A percentile compares a stretch with the other conserved stretches of the same genome.
These are phyloP conservation scores for Drosophila pseudoananassae DNA, from an alignment of 1,140 invertebrate species.

Conservation along the genomic window DNA sequence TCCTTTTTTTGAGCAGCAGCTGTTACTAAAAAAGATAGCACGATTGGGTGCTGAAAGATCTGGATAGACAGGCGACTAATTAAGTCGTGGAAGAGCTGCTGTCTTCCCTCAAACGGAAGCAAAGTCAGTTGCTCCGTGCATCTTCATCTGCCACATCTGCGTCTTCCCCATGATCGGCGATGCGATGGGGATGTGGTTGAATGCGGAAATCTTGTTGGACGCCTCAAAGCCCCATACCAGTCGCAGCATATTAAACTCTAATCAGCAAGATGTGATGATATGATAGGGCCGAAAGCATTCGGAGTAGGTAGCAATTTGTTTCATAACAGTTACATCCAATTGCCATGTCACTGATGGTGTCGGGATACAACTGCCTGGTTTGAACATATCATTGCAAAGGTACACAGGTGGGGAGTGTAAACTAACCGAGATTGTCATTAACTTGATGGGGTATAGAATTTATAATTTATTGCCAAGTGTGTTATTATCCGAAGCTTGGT, in stretches of 20 bases:
- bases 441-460: conserved; percentile 8
- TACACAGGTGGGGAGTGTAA: conserved; percentile 40
- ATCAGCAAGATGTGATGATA: conserved; percentile 73
- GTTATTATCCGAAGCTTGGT: conserved; percentile 12
- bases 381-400: conserved; percentile 24
- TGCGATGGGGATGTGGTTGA: conserved; percentile 42
- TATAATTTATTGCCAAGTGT: conserved; percentile 15
- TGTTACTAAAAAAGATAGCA: conserved; percentile 33
- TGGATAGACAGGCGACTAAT: conserved; percentile 61
- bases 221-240: conserved; percentile 39
- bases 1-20: conserved; percentile 36
- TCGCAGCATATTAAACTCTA: conserved; percentile 62
- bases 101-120: conserved; percentile 53
- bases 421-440: conserved; percentile 20
- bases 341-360: conserved; percentile 53
- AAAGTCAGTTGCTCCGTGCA: conserved; percentile 36
- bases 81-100: conserved; percentile 43
- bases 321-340: conserved; percentile 66
- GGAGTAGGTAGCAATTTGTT: conserved; percentile 66
- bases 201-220: conserved; percentile 69
- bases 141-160: conserved; percentile 15
- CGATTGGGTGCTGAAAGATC: conserved; percentile 45
- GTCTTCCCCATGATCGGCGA: conserved; percentile 43
- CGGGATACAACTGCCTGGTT: conserved; percentile 30
- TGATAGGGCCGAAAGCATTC: conserved; percentile 47